Conservation (phyloP, 2,888 invertebrate genomes). For the Nysson spinosus region DNA sequence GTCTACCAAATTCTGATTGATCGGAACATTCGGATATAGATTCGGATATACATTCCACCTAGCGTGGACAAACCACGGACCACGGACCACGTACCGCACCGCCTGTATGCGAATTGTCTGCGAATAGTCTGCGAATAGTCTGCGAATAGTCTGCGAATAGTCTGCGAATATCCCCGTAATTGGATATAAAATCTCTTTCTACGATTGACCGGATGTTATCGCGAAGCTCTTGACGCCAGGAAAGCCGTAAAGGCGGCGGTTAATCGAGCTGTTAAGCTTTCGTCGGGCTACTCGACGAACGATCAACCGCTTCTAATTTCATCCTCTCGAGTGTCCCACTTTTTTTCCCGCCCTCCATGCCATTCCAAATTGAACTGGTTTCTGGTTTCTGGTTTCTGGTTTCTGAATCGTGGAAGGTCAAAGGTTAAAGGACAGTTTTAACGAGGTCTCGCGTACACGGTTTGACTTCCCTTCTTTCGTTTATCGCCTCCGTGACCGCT, state of each 20-base stretch:
- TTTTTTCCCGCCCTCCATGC: conserved; percentile 13
- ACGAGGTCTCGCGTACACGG: conserved; percentile 38
- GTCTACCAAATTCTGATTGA: conserved; percentile 42
- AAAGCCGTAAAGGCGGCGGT: conserved; percentile 44
- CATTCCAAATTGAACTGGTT: conserved; percentile 2
- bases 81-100: neutral
- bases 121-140: neutral
- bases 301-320: conserved; percentile 29
- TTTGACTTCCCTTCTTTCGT: neutral
- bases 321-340: conserved; percentile 2
- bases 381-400: no score
- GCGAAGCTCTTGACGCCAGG: conserved; percentile 10
- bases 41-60: no score
- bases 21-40: conserved; percentile 7
- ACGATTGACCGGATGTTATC: conserved; percentile 58
- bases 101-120: conserved; percentile 20
- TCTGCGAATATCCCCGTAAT: conserved; percentile 51
- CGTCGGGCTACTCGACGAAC: conserved; percentile 28
- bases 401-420: conserved; percentile 27
- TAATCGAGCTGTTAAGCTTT: conserved; percentile 40
- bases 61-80: no score
- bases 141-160: no score
- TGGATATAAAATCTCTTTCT: conserved; percentile 66
- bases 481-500: neutral
- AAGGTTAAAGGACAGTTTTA: conserved; percentile 47